Conservation (phyloP, 2,888 invertebrate species). For the Perizoma flavofasciatum region DNA sequence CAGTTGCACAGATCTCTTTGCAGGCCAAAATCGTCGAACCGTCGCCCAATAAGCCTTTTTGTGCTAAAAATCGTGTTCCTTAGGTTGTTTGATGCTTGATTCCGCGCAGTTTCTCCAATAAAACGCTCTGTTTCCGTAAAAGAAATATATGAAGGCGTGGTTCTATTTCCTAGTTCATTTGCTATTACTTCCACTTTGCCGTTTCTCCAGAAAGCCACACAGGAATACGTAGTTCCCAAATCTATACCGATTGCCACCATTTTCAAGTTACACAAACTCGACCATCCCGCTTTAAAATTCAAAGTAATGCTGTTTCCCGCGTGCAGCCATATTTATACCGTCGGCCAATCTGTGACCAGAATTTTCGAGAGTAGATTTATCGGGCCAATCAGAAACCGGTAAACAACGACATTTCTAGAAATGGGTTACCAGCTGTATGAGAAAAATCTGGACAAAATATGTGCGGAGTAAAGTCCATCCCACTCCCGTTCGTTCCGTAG, state of each 20-base stretch:
- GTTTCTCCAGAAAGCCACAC: constrained; percentile 66
- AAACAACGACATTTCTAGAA: constrained; percentile 54
- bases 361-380: constrained; percentile 49
- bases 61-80: constrained; percentile 64
- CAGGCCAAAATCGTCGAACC: constrained; percentile 61
- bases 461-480: no score
- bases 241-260: constrained; percentile 72
- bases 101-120: constrained; percentile 66
- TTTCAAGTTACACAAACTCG: constrained; percentile 26
- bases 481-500: no score
- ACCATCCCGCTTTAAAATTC: constrained; percentile 5
- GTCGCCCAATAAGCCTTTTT: constrained; percentile 65
- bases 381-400: constrained; percentile 55
- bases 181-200: constrained; percentile 62
- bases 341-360: constrained; percentile 57
- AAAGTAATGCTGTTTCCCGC: constrained; percentile 41
- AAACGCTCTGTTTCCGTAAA: constrained; percentile 59
- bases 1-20: constrained; percentile 64
- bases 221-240: constrained; percentile 66
- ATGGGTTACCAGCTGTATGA: constrained; percentile 47
- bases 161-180: constrained; percentile 63
- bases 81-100: constrained; percentile 59
- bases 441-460: constrained; percentile 9
- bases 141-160: constrained; percentile 66
- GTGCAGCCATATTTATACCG: constrained; percentile 54